These are phyloP conservation scores for Oscheius sp. DNA, from an alignment of 2,888 invertebrate species.

Conservation along the genomic window DNA sequence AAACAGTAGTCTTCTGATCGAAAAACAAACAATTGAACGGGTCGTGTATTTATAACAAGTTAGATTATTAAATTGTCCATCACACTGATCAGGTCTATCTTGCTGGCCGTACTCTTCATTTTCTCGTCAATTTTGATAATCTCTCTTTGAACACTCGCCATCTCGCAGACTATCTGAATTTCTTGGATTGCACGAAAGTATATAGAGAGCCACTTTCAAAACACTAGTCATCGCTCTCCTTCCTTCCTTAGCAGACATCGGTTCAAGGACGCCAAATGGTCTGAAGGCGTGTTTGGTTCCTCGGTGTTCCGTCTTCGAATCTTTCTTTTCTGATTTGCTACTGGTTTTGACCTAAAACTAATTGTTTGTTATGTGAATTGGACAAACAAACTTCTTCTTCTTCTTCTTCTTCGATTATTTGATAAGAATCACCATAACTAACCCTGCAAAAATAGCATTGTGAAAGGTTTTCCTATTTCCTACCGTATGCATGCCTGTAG, in stretches of 20 bases:
- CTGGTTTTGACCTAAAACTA: neutral
- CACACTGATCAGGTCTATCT: neutral
- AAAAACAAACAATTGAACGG: no score
- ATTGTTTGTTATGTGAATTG: neutral
- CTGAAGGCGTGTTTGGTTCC: constrained; percentile 37
- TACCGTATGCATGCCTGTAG: neutral
- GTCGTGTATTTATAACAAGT: no score
- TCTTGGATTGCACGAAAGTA: neutral
- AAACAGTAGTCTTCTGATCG: neutral
- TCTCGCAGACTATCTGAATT: constrained; percentile 27
- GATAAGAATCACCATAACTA: neutral
- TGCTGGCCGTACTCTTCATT: constrained; percentile 4
- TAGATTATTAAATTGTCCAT: no score
- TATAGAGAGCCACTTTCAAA: constrained; percentile 31
- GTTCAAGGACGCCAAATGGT: constrained; percentile 53
- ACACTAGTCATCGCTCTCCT: constrained; percentile 39
- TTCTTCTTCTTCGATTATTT: constrained; percentile 1
- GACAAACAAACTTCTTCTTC: neutral
- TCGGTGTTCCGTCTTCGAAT: constrained; percentile 4
- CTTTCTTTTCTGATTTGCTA: neutral
- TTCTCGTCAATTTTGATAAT: constrained; percentile 23
- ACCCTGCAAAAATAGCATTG: neutral
- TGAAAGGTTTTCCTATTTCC: neutral
- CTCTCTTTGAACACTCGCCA: constrained; percentile 16
- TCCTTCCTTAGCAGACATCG: constrained; percentile 45